Base-by-base conservation (phyloP, 1,140 invertebrate species). In the Papilio xuthus region DNA sequence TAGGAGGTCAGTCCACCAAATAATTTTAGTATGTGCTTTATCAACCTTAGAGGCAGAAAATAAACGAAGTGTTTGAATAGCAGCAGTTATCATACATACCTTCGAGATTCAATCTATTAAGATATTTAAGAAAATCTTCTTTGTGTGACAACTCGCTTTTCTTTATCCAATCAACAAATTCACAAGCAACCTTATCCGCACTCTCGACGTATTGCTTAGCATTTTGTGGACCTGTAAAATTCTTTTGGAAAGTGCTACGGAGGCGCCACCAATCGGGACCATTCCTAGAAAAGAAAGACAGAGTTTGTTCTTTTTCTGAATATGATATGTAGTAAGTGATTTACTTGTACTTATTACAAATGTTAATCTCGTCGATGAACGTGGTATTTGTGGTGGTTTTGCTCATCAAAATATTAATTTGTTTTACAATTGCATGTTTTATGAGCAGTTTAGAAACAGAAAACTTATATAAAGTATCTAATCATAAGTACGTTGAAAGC, bases 231-330 rank as follows among this genome's bases (percentile, higher is more conserved):
- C 96, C 96, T 81, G 97, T 96, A 42, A 99, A 91, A 41, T 95
- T 95, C 87, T 97, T 97, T 93, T 98, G 97, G 86, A 98, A 97
- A 53, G 96, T 95, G 79, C 95, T 96, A 28, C 98, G 94, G 1
- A 98, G 86, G 77, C 95, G 94, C 95, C 96, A 96, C 98, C 98
- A 99, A 78, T 97, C 96, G 12, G 94, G 88, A 2, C 98, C 98
- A 94, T 99, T 98, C 72, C 97, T 98, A 81, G 86, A 95, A 86
- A 50, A 79, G 50, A 79, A 79, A n/a, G n/a, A n/a, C n/a, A n/a
- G 26, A 77, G 15, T 12, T 15, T 4, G 15, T 47, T 47, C 44
- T 18, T 18, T 7, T 37, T 37, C 4, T 7, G 0, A 7, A 4
- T 37, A 37, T 37, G 32, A 37, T 37, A n/a, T n/a, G n/a, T n/a